Evolutionary conservation across 2,113 vertebrate species (phyloP), one percentile per base, ranked within the genome.

Genomic region (Paedocypris sp.): DNA sequence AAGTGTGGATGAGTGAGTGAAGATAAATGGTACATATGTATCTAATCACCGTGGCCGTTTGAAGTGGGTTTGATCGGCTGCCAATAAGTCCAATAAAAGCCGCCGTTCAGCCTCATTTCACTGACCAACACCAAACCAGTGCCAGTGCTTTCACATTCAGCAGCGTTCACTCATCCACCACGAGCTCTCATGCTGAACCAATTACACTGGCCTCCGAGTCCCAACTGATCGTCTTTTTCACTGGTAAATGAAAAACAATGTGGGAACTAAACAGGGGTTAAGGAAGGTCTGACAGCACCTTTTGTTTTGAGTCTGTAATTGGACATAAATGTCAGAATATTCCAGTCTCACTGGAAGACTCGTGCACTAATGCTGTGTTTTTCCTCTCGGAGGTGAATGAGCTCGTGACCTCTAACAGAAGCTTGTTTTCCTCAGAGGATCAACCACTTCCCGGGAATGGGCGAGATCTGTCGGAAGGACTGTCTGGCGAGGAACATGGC

Each of bases 371-470:
- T 82, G 75, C 80, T 75, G 69, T 75, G 69, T 63, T 81, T 82
- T 80, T 81, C 68, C 76, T 66, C 70, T 68, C 76, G 77, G 67
- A 81, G 77, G 76, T 81, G 75, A 82, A 79, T 77, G 71, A 75
- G 69, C 58, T 77, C 79, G 80, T 81, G 71, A 71, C 67, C 75
- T 50, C 65, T 78, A 74, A 82, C 72, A 74, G 73, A 75, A 79
- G 83, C 82, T 86, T 84, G 77, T 75, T 65, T 65, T 80, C 73
- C 75, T 77, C 77, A 98, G 95, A 92, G 94, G 82, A 98, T 98
- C 85, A 98, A 98, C 87, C 94, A 97, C 86, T 98, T 97, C 82
- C 95, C 95, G 70, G 95, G 95, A 82, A 98, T 98, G 95, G 95
- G 95, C 9, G 95, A 98, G 85, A 98, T 98, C 82, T 97, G 95